These are phyloP conservation scores for Lucilia cuprina DNA, from an alignment of 1,140 invertebrate species.

Conservation along the genomic window DNA sequence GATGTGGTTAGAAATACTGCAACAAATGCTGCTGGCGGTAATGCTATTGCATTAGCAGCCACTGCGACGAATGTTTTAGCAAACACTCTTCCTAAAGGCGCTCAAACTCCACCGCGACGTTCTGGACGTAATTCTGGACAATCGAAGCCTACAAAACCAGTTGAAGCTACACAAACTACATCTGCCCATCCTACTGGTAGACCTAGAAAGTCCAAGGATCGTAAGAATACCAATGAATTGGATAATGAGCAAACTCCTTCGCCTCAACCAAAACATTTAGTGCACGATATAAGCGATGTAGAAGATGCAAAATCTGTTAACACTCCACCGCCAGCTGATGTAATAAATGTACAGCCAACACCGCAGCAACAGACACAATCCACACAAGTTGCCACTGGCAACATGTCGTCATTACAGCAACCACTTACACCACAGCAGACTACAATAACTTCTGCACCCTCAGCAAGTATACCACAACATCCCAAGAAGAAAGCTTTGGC, in stretches of 20 bases:
- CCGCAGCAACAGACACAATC: slow-evolving; percentile 43
- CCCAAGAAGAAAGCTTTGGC: slow-evolving; percentile 60
- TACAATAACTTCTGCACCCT: background rate
- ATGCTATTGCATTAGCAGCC: slow-evolving; percentile 55
- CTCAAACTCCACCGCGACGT: slow-evolving; percentile 54
- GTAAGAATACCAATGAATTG: slow-evolving; percentile 69
- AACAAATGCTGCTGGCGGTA: slow-evolving; percentile 46
- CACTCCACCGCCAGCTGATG: background rate
- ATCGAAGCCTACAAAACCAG: slow-evolving; percentile 44
- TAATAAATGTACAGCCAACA: slow-evolving; percentile 13
- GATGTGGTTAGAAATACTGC: slow-evolving; percentile 77
- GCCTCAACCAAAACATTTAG: background rate
- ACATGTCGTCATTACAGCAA: background rate
- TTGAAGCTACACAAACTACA: slow-evolving; percentile 33
- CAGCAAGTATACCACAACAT: slow-evolving; percentile 50
- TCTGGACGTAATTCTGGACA: slow-evolving; percentile 48
- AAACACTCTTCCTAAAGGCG: slow-evolving; percentile 59
- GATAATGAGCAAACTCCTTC: slow-evolving; percentile 17
- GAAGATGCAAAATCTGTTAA: background rate
- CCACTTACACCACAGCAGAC: background rate
- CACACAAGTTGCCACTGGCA: slow-evolving; percentile 15
- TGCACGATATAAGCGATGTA: background rate
- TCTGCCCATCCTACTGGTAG: slow-evolving; percentile 67
- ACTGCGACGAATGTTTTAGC: slow-evolving; percentile 43
- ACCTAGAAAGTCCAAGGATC: slow-evolving; percentile 66